Percentiles rank a stretch among this genome's conserved stretches.
Evolutionary conservation across 2,797 vertebrate genomes (phyloP).

Genomic region (Rhinatrema bivittatum): DNA sequence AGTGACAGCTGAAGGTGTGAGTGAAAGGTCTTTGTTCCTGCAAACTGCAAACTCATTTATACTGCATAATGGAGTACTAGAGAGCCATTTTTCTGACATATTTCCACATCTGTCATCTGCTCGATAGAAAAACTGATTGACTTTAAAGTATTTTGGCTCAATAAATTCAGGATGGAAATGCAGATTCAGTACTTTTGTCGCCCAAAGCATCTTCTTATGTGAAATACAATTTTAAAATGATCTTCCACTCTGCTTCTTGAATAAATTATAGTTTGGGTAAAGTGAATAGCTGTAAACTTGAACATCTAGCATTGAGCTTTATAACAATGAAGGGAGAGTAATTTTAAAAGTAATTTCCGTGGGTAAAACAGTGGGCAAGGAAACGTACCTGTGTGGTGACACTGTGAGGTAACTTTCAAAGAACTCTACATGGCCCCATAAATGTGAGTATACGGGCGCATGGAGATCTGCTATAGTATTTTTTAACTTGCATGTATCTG

Average conservation of each 20-base stretch:
- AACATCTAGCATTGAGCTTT: too few relatives aligned
- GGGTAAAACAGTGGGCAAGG: too few relatives aligned
- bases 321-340: too few relatives aligned
- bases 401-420: too few relatives aligned
- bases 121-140: slow-evolving; percentile 12
- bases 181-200: background rate
- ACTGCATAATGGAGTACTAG: slow-evolving; percentile 27
- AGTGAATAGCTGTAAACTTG: too few relatives aligned
- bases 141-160: background rate
- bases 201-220: background rate
- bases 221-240: background rate
- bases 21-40: slow-evolving; percentile 28
- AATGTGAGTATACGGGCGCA: too few relatives aligned
- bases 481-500: too few relatives aligned
- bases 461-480: too few relatives aligned
- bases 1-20: slow-evolving; percentile 26
- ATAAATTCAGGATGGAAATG: background rate
- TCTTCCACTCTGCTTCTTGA: background rate
- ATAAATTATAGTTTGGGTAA: slow-evolving; percentile 1
- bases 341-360: too few relatives aligned
- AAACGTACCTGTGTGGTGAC: too few relatives aligned
- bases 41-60: slow-evolving; percentile 34
- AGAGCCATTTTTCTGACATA: slow-evolving; percentile 31
- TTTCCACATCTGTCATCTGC: slow-evolving; percentile 18
- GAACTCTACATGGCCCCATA: too few relatives aligned